Evolutionary conservation across 2,888 invertebrate genomes (phyloP), one percentile per base, ranked within the genome.

Genomic region (Tetanocera ferruginea): DNA sequence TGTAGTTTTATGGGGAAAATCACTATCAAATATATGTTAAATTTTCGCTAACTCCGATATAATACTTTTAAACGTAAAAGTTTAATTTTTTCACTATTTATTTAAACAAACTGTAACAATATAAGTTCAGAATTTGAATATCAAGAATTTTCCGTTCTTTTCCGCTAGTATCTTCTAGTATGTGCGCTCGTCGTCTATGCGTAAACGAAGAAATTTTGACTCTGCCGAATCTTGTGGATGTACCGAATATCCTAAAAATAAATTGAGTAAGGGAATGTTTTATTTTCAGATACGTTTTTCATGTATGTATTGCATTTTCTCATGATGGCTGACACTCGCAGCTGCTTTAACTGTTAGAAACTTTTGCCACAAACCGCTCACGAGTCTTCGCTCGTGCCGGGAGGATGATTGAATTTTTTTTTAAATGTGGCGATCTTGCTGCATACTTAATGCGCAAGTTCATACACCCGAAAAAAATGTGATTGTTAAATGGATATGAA

Each of bases 161-260:
- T 80, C 78, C 82, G 80, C 79, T 78, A 81, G 80, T 78, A 60
- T 80, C 79, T 79, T 55, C 51, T 66, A 51, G 49, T 67, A 25
- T 72, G 31, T 74, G 74, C 79, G 73, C 76, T 77, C 81, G 76
- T 78, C 81, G 82, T 83, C 82, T 82, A 80, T 85, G 84, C 85
- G 84, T 84, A 83, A 82, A 83, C 83, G 82, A 83, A 76, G 83
- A 85, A 84, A 82, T 84, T 81, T 83, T 76, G 82, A 83, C 82
- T 83, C 82, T 78, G 79, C 81, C 83, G 79, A 84, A 84, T 81
- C 81, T 79, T 79, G 78, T 80, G 80, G 78, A 81, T 82, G 79
- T 76, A 76, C 80, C 79, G 78, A 80, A 80, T 78, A 81, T 84
- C 85, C 86, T 85, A 85, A 85, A 87, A 87, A 87, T 87, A 87